Percentiles rank a stretch among this genome's conserved stretches.
These are phyloP conservation scores for Craseonycteris thonglongyai DNA, from an alignment of 2,113 vertebrate genomes.

Conservation along the genomic window DNA sequence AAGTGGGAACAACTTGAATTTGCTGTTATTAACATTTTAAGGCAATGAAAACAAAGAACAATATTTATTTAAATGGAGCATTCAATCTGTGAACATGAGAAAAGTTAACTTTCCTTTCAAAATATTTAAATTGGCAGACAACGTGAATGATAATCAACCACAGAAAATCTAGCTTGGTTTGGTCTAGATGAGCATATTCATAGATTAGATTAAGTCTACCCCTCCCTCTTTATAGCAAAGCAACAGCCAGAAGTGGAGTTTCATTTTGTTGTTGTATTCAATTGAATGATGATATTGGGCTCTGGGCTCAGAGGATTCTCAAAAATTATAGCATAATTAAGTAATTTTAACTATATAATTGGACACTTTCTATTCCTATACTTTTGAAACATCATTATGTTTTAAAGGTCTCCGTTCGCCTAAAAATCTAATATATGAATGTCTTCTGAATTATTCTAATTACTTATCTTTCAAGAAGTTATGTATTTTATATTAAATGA, in stretches of 20 bases:
- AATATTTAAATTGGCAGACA: constrained; percentile 19
- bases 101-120: constrained; percentile 11
- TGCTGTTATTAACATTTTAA: background rate
- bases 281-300: background rate
- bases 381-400: background rate
- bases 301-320: background rate
- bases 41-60: background rate
- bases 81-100: background rate
- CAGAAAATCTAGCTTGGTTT: background rate
- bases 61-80: constrained; percentile 9
- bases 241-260: background rate
- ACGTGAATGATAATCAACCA: background rate
- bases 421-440: background rate
- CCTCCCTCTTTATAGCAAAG: background rate
- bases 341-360: background rate
- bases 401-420: background rate
- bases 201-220: background rate
- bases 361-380: background rate
- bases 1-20: background rate
- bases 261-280: background rate
- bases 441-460: background rate
- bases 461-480: background rate
- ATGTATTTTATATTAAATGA: background rate
- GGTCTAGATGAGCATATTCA: background rate
- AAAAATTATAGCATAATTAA: background rate